Conservation (phyloP, 2,888 invertebrate genomes). For the Drepanosiphum platanoidis region DNA sequence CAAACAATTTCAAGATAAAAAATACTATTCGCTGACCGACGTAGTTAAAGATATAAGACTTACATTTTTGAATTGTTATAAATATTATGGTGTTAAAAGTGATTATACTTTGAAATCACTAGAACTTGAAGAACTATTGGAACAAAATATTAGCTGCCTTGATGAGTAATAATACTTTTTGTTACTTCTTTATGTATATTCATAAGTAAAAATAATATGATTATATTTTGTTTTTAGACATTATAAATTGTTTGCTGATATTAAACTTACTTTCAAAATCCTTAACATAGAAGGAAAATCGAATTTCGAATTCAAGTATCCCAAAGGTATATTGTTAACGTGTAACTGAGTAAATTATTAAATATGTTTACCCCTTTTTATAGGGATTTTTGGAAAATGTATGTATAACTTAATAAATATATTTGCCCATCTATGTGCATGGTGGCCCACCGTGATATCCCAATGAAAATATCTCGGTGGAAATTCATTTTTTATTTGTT, state of each 20-base stretch:
- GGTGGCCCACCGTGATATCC: no score
- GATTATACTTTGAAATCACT: slow-evolving; percentile 68
- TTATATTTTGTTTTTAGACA: slow-evolving; percentile 18
- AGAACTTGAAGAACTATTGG: slow-evolving; percentile 68
- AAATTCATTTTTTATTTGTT: no score
- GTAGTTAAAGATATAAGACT: slow-evolving; percentile 69
- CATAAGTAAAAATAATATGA: not conserved
- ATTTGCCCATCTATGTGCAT: no score
- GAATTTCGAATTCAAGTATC: slow-evolving; percentile 30
- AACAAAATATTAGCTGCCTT: slow-evolving; percentile 68
- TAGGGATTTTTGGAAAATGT: no score
- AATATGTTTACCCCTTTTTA: no score
- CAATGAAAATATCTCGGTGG: no score
- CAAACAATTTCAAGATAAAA: slow-evolving; percentile 64
- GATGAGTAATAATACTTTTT: slow-evolving; percentile 67
- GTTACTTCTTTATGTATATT: not conserved
- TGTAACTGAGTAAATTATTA: no score
- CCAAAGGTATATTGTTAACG: slow-evolving; percentile 44
- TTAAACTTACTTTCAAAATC: slow-evolving; percentile 38
- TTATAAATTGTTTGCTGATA: slow-evolving; percentile 13
- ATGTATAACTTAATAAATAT: no score
- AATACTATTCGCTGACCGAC: slow-evolving; percentile 68
- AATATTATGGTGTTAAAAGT: slow-evolving; percentile 69
- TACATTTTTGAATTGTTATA: slow-evolving; percentile 70
- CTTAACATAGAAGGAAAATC: slow-evolving; percentile 16